Percentiles rank a stretch among this genome's conserved stretches.
Evolutionary conservation across 2,113 vertebrate genomes (phyloP).

Genomic region (Lepus timidus): DNA sequence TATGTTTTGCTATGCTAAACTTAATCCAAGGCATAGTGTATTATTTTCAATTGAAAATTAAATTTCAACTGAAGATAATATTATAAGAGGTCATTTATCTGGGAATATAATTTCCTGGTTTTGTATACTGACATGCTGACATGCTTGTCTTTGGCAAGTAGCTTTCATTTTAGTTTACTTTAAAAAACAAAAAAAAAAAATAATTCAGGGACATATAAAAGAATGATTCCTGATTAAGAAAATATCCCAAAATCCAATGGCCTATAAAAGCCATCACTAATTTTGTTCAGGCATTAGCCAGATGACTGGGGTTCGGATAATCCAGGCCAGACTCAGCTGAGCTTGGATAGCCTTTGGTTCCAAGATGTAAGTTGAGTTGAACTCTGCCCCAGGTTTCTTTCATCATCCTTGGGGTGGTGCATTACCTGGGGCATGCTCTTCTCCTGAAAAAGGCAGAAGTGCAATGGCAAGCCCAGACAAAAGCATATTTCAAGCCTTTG

Average conservation of each 20-base stretch:
- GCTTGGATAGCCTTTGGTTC: not conserved
- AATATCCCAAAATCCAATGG: not conserved
- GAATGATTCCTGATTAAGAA: not conserved
- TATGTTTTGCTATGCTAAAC: constrained; percentile 47
- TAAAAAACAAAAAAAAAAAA: not conserved
- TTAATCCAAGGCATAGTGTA: not conserved
- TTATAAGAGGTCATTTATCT: not conserved
- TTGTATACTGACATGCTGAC: not conserved
- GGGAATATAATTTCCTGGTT: constrained; percentile 39
- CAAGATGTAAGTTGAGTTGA: not conserved
- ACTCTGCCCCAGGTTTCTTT: not conserved
- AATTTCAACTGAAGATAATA: not conserved
- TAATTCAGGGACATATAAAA: not conserved
- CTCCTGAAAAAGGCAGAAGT: not conserved
- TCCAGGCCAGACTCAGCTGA: not conserved
- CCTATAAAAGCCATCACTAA: not conserved
- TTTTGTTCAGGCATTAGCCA: not conserved
- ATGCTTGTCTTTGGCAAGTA: constrained; percentile 7
- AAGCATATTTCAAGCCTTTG: not conserved
- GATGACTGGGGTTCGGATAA: not conserved
- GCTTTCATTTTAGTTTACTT: not conserved
- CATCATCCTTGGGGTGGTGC: not conserved
- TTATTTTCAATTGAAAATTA: not conserved
- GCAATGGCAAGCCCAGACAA: not conserved
- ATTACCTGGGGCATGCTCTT: not conserved